Evolutionary conservation across 1,140 invertebrate genomes (phyloP).

Genomic region (Rhopalosiphum maidis): DNA sequence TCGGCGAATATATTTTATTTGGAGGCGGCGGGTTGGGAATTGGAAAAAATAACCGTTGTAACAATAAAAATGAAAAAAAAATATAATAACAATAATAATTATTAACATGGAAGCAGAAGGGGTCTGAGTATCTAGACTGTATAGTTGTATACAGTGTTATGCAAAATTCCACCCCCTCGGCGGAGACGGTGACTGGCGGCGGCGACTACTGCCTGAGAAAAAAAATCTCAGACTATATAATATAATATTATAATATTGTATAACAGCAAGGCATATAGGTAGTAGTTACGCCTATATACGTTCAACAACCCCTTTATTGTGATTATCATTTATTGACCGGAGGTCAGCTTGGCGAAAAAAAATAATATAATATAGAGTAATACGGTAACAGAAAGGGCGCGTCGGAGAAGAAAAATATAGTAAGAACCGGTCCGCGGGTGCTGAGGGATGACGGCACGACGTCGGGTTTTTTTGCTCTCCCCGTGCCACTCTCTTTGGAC

Average conservation of each 20-base stretch:
- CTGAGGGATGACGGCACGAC: constrained; percentile 2
- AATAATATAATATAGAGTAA: constrained; percentile 13
- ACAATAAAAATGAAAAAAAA: constrained; percentile 27
- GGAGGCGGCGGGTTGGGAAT: not conserved
- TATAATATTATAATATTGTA: constrained; percentile 8
- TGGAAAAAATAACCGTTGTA: constrained; percentile 53
- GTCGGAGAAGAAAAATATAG: constrained; percentile 21
- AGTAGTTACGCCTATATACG: not conserved
- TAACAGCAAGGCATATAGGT: not conserved
- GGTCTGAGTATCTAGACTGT: constrained; percentile 46
- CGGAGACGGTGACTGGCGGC: not conserved
- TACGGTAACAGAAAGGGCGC: not conserved
- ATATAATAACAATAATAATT: constrained; percentile 41
- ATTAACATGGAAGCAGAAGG: constrained; percentile 30
- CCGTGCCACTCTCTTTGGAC: not conserved
- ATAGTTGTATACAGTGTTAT: constrained; percentile 18
- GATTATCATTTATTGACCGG: constrained; percentile 55
- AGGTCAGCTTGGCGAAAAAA: constrained; percentile 27
- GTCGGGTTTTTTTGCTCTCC: not conserved
- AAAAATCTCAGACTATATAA: constrained; percentile 54
- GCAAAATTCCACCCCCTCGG: constrained; percentile 52
- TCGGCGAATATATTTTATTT: not conserved
- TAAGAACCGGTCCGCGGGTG: constrained; percentile 52
- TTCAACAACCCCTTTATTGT: constrained; percentile 28
- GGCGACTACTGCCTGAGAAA: constrained; percentile 26